Evolutionary conservation across 1,140 invertebrate species (phyloP), one percentile per base, ranked within the genome.

Genomic region (Dinoponera quadriceps): DNA sequence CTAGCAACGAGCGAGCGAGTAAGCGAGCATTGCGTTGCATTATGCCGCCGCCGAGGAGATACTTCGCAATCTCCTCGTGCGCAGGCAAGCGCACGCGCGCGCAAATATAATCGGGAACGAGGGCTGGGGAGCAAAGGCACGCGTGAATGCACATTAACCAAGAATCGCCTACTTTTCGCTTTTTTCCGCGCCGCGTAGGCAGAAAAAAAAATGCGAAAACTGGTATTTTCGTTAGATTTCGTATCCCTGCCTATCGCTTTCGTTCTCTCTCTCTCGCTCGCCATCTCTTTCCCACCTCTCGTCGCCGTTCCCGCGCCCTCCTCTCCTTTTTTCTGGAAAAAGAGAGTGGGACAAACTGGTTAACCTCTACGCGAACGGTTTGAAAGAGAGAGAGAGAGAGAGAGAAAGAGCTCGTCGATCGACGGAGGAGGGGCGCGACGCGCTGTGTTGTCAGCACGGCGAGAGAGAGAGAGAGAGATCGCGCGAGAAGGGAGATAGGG

Each of bases 271-370:
- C n/a, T 48, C 49, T 78, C 51, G 29, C 29, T 51, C 13, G 51
- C 0, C 16, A 1, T 54, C 1, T 54, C 27, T 85, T 33, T 38
- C 27, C 33, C 7, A 3, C 65, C 71, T 49, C 22, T 73, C 62
- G 16, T 57, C 3, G 25, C 65, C 18, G 27, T 38, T 55, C 44
- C 27, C 38, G 4, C 2, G 33, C 63, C 72, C 65, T 84, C 54
- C 75, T 88, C 84, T 84, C 78, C 63, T 85, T 87, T 89, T 91
- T 92, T 88, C 89, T 85, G 77, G 69, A 78, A 91, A 91, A 93
- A 88, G 89, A 92, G 93, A 94, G 93, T 93, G 93, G 93, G 93
- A 93, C 91, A 94, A 94, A 94, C 93, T 94, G 93, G 93, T 94
- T 94, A 93, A 93, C 93, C 92, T 94, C 91, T 93, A 90, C 88